phyloP scores from a whole-genome alignment of 2,113 vertebrate species.

The Anseranas semipalmata region DNA sequence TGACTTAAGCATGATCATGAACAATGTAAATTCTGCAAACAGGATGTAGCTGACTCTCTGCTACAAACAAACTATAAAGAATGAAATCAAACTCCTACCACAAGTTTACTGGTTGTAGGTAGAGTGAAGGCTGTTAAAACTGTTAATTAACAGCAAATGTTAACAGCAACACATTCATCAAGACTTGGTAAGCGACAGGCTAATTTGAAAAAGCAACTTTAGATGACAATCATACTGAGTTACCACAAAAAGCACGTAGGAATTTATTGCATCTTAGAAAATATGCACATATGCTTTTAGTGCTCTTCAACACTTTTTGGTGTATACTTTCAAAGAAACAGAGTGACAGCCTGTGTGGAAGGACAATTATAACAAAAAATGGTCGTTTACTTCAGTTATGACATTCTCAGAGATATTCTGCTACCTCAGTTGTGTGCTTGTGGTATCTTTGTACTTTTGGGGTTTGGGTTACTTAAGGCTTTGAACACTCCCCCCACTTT shows the following conservation, averaged over 20 bases:
- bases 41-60: neutral
- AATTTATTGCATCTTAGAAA: neutral
- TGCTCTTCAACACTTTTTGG: neutral
- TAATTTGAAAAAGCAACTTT: neutral
- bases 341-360: neutral
- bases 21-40: neutral
- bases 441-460: neutral
- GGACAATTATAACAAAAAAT: neutral
- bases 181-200: neutral
- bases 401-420: neutral
- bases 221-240: neutral
- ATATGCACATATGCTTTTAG: accelerated
- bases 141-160: neutral
- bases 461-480: neutral
- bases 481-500: neutral
- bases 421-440: neutral
- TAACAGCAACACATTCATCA: neutral
- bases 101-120: neutral
- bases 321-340: neutral
- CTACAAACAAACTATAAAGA: neutral
- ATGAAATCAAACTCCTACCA: neutral
- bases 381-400: neutral
- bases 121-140: neutral
- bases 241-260: neutral
- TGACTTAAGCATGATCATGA: neutral